Evolutionary conservation across 2,888 invertebrate genomes (phyloP).

Genomic region (Perizoma flavofasciatum): DNA sequence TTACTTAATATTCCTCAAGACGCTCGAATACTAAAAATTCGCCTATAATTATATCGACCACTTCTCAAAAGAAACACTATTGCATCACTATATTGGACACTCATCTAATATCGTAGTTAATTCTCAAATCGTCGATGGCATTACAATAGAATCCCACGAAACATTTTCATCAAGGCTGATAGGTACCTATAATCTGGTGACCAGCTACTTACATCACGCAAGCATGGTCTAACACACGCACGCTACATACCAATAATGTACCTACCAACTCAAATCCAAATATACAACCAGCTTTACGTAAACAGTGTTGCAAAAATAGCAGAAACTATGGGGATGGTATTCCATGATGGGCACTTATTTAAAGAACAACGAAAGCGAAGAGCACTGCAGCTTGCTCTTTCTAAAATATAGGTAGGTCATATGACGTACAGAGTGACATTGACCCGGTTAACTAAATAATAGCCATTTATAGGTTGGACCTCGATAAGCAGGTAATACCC

Average conservation of each 20-base stretch:
- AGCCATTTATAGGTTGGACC: constrained; percentile 22
- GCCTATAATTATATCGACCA: no score
- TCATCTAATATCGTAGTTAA: background rate
- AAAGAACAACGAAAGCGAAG: no score
- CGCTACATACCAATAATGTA: constrained; percentile 18
- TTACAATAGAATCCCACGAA: constrained; percentile 25
- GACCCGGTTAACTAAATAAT: constrained; percentile 44
- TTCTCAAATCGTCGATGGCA: constrained; percentile 12
- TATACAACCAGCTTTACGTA: constrained; percentile 14
- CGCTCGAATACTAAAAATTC: no score
- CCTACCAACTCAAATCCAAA: background rate
- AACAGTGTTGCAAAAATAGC: background rate
- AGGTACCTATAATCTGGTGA: constrained; percentile 1
- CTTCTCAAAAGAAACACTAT: background rate
- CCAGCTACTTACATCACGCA: constrained; percentile 15
- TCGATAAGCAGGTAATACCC: constrained; percentile 38
- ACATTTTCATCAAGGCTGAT: constrained; percentile 16
- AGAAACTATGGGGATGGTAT: background rate
- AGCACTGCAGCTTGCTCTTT: background rate
- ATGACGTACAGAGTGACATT: constrained; percentile 33
- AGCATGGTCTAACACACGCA: background rate
- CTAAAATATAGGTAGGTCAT: background rate
- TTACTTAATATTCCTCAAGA: no score
- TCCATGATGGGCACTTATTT: no score
- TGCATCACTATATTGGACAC: background rate